Base-by-base conservation (phyloP, 1,140 invertebrate genomes). In the Caenorhabditis elegans region DNA sequence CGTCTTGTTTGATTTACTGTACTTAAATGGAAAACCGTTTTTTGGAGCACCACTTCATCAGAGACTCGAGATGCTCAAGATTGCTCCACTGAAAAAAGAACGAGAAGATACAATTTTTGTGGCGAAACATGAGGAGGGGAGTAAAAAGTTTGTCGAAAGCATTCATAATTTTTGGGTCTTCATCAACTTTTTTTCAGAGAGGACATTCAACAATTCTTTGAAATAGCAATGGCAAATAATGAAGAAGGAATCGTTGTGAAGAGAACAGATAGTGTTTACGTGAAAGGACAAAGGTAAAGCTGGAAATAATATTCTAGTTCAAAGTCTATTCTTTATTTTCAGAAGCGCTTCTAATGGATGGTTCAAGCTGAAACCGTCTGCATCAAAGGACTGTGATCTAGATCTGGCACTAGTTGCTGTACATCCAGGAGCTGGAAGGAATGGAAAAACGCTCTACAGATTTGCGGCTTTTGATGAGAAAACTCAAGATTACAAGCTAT, bases 221-320 rank as follows among this genome's bases (percentile, higher is more conserved):
- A 49, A 55, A 5, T 8, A 4, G 77, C 77, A 4, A 78, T 78
- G 77, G 34, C 26, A 24, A 78, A 78, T 39, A 39, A 78, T n/a
- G 77, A 78, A 39, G 77, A 78, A 24, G 77, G 77, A 78, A 78
- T 78, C 17, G 77, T 78, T 0, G 77, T 78, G 47, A 78, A 78
- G 22, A 31, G 47, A 3, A 22, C 34, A 6, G 49, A 51, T 36
- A 53, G 47, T 55, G 47, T 78, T 22, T 78, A 78, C 39, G 34
- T 78, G n/a, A 49, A 49, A 11, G 77, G 77, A 39, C 49, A 49
- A 13, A 28, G 77, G 49, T 39, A 39, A 34, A 19, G 28, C 15
- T 28, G 15, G 10, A 70, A 70, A 28, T n/a, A n/a, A n/a, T n/a
- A n/a, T 31, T 31, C 17, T 13, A n/a, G 22, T 22, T 34, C 5